Evolutionary conservation across 1,140 invertebrate genomes (phyloP).

Genomic region (Orchestia grillus): DNA sequence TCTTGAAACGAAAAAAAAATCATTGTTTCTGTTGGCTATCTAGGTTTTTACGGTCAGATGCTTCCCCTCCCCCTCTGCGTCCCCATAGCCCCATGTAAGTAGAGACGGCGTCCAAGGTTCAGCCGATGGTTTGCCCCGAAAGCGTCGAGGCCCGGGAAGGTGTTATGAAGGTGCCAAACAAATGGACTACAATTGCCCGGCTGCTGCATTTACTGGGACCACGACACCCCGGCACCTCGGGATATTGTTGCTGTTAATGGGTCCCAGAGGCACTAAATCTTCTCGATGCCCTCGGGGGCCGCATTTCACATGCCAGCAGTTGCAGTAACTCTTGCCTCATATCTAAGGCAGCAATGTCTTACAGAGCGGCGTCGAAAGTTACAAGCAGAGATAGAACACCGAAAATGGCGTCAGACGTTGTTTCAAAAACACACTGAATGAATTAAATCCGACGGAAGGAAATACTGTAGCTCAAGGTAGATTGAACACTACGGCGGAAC

Average conservation of each 20-base stretch:
- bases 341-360: constrained; percentile 10
- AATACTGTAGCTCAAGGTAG: not conserved
- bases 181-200: constrained; percentile 35
- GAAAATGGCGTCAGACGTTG: not conserved
- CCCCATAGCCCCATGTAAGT: not conserved
- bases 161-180: constrained; percentile 29
- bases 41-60: not conserved
- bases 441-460: not conserved
- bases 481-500: not conserved
- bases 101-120: not conserved
- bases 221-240: constrained; percentile 13
- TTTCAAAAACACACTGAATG: not conserved
- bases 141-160: not conserved
- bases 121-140: not conserved
- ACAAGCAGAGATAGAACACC: not conserved
- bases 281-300: not conserved
- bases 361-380: not conserved
- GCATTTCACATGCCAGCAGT: not conserved
- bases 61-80: not conserved
- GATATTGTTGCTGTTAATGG: constrained; percentile 39
- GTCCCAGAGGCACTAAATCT: constrained; percentile 17
- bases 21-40: not conserved
- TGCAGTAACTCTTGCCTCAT: not conserved
- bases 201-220: constrained; percentile 1
- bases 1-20: not conserved